phyloP scores from a whole-genome alignment of 2,113 vertebrate genomes.

The Strigops habroptila region DNA sequence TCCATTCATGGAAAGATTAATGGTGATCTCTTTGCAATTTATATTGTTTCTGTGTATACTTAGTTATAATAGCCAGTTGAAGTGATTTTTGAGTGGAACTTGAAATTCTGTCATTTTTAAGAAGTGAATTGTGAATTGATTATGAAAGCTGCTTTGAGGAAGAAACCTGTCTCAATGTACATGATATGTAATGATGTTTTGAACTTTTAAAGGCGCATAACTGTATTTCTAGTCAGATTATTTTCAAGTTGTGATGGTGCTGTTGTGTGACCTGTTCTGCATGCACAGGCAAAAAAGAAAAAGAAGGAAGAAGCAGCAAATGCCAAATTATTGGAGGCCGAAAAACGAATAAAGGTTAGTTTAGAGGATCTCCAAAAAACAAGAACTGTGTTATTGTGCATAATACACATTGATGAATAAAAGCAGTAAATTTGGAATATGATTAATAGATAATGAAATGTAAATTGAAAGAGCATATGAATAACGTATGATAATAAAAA shows the following conservation, averaged over 20 bases:
- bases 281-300: slow-evolving; percentile 91
- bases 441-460: neutral
- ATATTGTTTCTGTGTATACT: neutral
- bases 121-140: neutral
- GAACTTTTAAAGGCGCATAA: slow-evolving; percentile 57
- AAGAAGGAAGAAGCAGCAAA: slow-evolving; percentile 95
- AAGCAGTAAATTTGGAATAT: neutral
- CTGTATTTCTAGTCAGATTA: slow-evolving; percentile 68
- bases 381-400: slow-evolving; percentile 15
- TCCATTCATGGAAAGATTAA: neutral
- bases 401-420: neutral
- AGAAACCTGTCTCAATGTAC: slow-evolving; percentile 5
- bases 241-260: slow-evolving; percentile 66
- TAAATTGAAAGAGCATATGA: neutral
- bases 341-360: slow-evolving; percentile 95
- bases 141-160: neutral
- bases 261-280: slow-evolving; percentile 83
- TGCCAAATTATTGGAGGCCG: slow-evolving; percentile 93
- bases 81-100: neutral
- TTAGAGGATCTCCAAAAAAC: slow-evolving; percentile 58
- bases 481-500: neutral
- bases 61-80: neutral
- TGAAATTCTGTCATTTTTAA: neutral
- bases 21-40: neutral
- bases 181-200: slow-evolving; percentile 26